These are phyloP conservation scores for Sander lucioperca DNA, from an alignment of 2,113 vertebrate species.

Conservation along the genomic window DNA sequence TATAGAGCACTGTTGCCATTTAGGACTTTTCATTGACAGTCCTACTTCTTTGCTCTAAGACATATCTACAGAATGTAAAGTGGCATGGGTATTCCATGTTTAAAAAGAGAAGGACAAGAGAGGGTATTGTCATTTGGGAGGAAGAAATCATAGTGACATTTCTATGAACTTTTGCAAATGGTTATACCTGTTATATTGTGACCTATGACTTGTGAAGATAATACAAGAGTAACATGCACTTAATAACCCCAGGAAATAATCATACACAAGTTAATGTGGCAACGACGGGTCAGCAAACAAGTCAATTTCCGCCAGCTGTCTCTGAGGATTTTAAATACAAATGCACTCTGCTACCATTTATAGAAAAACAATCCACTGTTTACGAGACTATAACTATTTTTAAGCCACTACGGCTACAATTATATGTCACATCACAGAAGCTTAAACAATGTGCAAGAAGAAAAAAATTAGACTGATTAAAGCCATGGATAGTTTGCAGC, in stretches of 20 bases:
- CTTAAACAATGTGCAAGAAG: background rate
- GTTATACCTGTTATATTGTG: background rate
- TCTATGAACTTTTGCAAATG: conserved; percentile 1
- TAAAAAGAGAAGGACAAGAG: conserved; percentile 13
- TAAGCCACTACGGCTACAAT: conserved; percentile 6
- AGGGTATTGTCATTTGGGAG: conserved; percentile 15
- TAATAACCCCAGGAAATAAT: conserved; percentile 18
- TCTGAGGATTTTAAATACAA: conserved; percentile 47
- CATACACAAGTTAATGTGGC: background rate
- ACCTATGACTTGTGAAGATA: conserved; percentile 32
- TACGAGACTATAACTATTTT: background rate
- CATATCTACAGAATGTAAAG: background rate
- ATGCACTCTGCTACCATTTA: conserved; percentile 26
- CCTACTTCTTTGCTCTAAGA: background rate
- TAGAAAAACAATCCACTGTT: background rate
- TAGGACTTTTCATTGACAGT: conserved; percentile 22
- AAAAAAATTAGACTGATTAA: conserved; percentile 9
- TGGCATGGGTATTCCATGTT: background rate
- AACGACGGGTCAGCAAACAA: conserved; percentile 35
- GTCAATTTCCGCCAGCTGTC: conserved; percentile 7
- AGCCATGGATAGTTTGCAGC: background rate
- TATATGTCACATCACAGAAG: conserved; percentile 11
- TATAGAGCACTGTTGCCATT: background rate
- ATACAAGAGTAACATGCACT: conserved; percentile 12
- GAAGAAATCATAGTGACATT: conserved; percentile 1